Evolutionary conservation across 2,113 vertebrate genomes (phyloP).

Genomic region (Podilymbus podiceps): DNA sequence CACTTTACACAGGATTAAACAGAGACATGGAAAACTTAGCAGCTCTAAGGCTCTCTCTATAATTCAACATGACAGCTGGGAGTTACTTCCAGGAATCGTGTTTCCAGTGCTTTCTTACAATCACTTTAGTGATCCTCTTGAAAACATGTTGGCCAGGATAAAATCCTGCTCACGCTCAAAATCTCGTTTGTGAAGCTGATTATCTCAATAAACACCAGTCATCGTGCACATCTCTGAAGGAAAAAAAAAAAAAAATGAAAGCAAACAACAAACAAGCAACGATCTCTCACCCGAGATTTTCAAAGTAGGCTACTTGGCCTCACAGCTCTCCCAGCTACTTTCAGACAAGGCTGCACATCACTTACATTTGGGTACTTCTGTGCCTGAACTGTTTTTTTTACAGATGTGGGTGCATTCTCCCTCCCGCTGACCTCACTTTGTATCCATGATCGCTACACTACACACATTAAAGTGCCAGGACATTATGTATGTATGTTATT

Average conservation of each 20-base stretch:
- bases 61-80: constrained; percentile 44
- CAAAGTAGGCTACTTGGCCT: not conserved
- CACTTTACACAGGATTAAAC: constrained; percentile 29
- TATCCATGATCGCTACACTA: not conserved
- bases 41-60: not conserved
- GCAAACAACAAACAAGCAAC: not conserved
- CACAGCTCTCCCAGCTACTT: not conserved
- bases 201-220: not conserved
- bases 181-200: not conserved
- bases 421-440: not conserved
- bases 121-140: not conserved
- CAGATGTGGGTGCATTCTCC: not conserved
- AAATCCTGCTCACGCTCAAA: not conserved
- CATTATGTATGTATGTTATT: not conserved
- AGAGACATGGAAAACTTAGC: constrained; percentile 12
- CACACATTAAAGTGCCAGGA: not conserved
- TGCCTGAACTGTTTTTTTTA: not conserved
- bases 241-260: not conserved
- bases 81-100: not conserved
- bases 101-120: constrained; percentile 6
- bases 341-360: not conserved
- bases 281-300: not conserved
- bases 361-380: rapidly evolving
- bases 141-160: not conserved
- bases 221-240: not conserved